Conservation (phyloP, 2,888 invertebrate species). For the Axea sp. region DNA sequence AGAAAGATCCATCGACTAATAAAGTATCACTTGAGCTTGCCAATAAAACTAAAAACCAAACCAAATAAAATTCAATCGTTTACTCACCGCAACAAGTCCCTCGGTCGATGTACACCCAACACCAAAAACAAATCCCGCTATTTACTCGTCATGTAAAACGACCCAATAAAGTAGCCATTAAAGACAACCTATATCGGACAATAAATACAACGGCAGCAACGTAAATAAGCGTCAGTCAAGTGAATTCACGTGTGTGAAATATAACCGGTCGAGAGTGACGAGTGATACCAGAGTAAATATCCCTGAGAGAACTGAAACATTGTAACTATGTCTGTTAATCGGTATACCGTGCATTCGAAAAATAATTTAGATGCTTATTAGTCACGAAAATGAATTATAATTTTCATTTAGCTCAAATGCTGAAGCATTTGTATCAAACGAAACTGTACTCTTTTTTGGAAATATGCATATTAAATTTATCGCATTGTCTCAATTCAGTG, state of each 20-base stretch:
- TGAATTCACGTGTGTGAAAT: slow-evolving; percentile 60
- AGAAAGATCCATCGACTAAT: slow-evolving; percentile 24
- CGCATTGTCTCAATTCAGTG: too few relatives aligned
- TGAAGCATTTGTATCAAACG: too few relatives aligned
- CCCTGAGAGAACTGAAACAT: slow-evolving; percentile 42
- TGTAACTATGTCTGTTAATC: slow-evolving; percentile 48
- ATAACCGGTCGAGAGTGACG: slow-evolving; percentile 55
- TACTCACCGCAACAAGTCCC: slow-evolving; percentile 44
- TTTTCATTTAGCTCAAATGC: neutral
- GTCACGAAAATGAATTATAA: slow-evolving; percentile 16
- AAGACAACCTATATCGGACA: slow-evolving; percentile 48
- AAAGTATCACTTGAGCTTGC: slow-evolving; percentile 42
- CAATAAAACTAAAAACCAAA: slow-evolving; percentile 50
- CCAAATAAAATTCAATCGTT: slow-evolving; percentile 51
- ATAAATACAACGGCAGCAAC: slow-evolving; percentile 53
- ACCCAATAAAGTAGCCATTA: slow-evolving; percentile 55
- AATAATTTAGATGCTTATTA: slow-evolving; percentile 28
- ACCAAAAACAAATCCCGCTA: slow-evolving; percentile 56
- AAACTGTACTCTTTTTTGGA: too few relatives aligned
- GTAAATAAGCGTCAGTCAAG: slow-evolving; percentile 58
- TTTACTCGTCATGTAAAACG: slow-evolving; percentile 57
- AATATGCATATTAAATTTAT: too few relatives aligned
- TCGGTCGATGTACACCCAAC: slow-evolving; percentile 40
- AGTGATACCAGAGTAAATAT: slow-evolving; percentile 44
- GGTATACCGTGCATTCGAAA: slow-evolving; percentile 18